Base-by-base conservation (phyloP, 2,888 invertebrate genomes). In the Drosophila subquinaria region DNA sequence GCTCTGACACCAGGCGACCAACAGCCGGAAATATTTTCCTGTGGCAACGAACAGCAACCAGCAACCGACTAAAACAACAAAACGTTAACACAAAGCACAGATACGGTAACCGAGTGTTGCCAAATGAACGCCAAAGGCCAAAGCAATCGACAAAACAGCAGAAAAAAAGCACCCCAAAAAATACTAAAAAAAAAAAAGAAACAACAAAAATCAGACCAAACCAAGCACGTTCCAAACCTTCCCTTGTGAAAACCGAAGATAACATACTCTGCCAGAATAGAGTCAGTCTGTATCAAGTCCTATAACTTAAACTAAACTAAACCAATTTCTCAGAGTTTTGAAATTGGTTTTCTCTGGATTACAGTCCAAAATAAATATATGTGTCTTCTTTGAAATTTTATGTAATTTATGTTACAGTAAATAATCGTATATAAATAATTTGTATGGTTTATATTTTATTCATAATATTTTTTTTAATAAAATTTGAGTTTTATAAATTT, bases 91-190 rank as follows among this genome's bases (percentile, higher is more conserved):
- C 69, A 72, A 55, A 65, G 63, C 69, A 56, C 57, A 89, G 75
- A 73, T 79, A 77, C 76, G 45, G 51, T 69, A 72, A 71, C 73
- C 85, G 73, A 77, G 71, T 81, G 75, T 76, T 78, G 90, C 83
- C 88, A 88, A 90, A 88, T 89, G 83, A 83, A 81, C 76, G 90
- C 89, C 89, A 76, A 76, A 75, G 89, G 89, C 80, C 88, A 87
- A 88, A 88, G 78, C 88, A 88, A 90, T 89, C 89, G 83, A 88
- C 87, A 87, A 71, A 78, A 64, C 69, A 78, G 53, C 62, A 74
- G 53, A 59, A 66, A 62, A 33, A 61, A 38, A 33, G 17, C 13
- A 20, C 45, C n/a, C 66, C 23, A 52, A 63, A 60, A 64, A 30
- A n/a, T 35, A 10, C 38, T 2, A 30, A 35, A 50, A 36, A 51